Conservation (phyloP, 2,888 invertebrate species). For the Plutella xylostella region DNA sequence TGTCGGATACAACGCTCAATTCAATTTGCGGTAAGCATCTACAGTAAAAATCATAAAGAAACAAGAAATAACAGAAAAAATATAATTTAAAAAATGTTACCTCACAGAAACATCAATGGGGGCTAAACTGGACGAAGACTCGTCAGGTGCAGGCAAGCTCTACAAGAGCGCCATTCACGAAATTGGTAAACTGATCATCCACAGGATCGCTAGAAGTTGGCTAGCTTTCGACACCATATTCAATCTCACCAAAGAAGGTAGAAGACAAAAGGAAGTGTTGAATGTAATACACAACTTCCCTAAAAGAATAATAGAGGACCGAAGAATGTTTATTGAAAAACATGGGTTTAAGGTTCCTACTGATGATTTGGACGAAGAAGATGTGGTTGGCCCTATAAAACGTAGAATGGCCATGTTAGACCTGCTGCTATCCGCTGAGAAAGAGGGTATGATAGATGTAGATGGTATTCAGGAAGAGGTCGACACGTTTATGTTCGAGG, state of each 20-base stretch:
- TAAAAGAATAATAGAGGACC: constrained; percentile 42
- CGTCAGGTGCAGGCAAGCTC: constrained; percentile 40
- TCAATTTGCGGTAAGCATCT: constrained; percentile 77
- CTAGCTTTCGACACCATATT: constrained; percentile 67
- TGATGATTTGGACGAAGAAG: constrained; percentile 20
- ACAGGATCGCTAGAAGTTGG: constrained; percentile 66
- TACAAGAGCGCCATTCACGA: constrained; percentile 71
- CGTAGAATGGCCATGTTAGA: constrained; percentile 68
- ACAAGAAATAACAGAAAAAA: too few species aligned
- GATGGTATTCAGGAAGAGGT: constrained; percentile 72
- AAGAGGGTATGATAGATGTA: constrained; percentile 52
- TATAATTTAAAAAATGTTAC: neutral
- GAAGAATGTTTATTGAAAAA: constrained; percentile 28
- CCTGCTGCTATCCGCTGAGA: constrained; percentile 55
- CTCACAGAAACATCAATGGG: constrained; percentile 78
- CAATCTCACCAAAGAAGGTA: constrained; percentile 54
- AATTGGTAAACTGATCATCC: constrained; percentile 41
- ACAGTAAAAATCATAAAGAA: too few species aligned
- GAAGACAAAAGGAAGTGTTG: constrained; percentile 46
- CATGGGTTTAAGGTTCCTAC: constrained; percentile 9
- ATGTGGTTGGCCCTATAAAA: constrained; percentile 34
- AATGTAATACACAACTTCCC: constrained; percentile 43
- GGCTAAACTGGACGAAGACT: constrained; percentile 60
- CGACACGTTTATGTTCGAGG: constrained; percentile 75
- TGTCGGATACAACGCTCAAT: constrained; percentile 71